Percentiles rank a stretch among this genome's conserved stretches.
Conservation (phyloP, 2,888 invertebrate species). For the Venusia cambrica region DNA sequence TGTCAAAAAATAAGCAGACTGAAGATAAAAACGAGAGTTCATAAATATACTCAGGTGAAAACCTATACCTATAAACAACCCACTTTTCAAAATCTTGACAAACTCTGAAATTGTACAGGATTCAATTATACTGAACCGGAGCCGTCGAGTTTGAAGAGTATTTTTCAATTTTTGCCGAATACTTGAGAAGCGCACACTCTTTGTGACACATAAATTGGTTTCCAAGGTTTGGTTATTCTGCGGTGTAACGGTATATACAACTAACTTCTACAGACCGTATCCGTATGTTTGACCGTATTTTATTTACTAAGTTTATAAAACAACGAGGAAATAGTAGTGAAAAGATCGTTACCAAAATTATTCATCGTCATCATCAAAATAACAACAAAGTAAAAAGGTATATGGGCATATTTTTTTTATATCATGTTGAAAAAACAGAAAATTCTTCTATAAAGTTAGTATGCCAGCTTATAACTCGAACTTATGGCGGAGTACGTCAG, state of each 20-base stretch:
- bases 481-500: too few species aligned
- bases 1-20: too few species aligned
- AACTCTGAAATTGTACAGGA: constrained; percentile 10
- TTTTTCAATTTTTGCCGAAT: constrained; percentile 52
- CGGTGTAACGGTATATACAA: constrained; percentile 5
- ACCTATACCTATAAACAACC: background rate
- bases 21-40: too few species aligned
- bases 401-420: too few species aligned
- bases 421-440: too few species aligned
- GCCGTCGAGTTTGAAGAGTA: constrained; percentile 25
- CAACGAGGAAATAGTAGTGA: background rate
- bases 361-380: constrained; percentile 1
- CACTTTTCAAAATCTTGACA: constrained; percentile 5
- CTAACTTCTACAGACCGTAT: too few species aligned
- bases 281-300: constrained; percentile 1
- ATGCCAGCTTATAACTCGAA: too few species aligned
- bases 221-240: constrained; percentile 30
- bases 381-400: too few species aligned
- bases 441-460: too few species aligned
- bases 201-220: constrained; percentile 56
- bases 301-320: background rate
- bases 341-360: constrained; percentile 1
- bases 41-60: too few species aligned
- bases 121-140: constrained; percentile 15
- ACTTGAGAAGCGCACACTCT: constrained; percentile 39